Base-by-base conservation (phyloP, 2,113 vertebrate genomes). In the Sylvietta virens region DNA sequence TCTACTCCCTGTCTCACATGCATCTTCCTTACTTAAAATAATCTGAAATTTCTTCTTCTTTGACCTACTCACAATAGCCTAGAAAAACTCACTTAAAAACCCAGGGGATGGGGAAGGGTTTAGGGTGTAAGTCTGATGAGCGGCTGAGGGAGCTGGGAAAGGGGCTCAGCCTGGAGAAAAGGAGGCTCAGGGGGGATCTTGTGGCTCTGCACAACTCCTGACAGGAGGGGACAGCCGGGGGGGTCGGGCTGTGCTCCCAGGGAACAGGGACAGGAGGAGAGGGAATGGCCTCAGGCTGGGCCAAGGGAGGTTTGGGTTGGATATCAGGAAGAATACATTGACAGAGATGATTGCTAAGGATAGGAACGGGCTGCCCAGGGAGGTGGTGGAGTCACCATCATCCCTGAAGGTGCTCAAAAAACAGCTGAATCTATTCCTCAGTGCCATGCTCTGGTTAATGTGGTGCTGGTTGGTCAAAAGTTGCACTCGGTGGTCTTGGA, bases 391-490 rank as follows among this genome's bases (percentile, higher is more conserved):
- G 39, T 28, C 19, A 33, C 19, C 22, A 45, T 3, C 22, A 45
- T 3, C 15, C 33, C 33, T 61, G 33, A 13, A n/a, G 15, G 23
- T 33, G 39, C 15, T 69, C 22, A 19, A 20, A 28, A 10, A 61
- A 10, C 8, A 53, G 5, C 22, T 11, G 33, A 10, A 33, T 53
- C 39, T 5, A 9, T 15, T 28, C 27, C 9, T 28, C 22, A 45
- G 27, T 15, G 45, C 19, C 3, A 1, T 16, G 18, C 9, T 39
- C 54, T 44, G 11, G 21, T 44, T 44, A 22, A 15, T 0, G 0
- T 4, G 22, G 18, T 37, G 18, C 7, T 45, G 20, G 6, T 23
- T 28, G 15, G 15, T 39, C 39, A 39, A 39, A 53, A 33, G 10
- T 28, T 30, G 13, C 5, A 9, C 23, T 61, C 2, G 0, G 5